Conservation (phyloP, 37 sponge, comb jelly and placozoan species). For the Cladorhizidae sp. region DNA sequence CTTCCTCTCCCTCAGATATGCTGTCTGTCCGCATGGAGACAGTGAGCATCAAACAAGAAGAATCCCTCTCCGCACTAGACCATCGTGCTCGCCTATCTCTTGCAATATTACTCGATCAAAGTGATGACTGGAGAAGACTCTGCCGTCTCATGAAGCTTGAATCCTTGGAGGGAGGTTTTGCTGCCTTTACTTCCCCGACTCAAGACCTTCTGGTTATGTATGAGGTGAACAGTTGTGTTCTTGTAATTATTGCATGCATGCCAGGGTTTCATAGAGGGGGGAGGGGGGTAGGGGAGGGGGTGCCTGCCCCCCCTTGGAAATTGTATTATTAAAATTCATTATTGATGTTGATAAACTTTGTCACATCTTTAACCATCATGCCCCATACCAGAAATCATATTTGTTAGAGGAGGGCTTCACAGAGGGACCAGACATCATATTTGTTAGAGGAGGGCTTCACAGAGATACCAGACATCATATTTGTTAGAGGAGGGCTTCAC, state of each 20-base stretch:
- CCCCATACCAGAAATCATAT: too few species aligned
- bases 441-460: too few species aligned
- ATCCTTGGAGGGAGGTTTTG: slow-evolving; percentile 37
- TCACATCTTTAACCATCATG: too few species aligned
- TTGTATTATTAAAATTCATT: too few species aligned
- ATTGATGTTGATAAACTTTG: too few species aligned
- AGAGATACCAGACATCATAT: too few species aligned
- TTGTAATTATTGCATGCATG: not conserved
- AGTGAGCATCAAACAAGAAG: slow-evolving; percentile 52
- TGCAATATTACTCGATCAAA: slow-evolving; percentile 62
- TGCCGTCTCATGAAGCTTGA: slow-evolving; percentile 35
- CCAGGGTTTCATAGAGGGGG: slow-evolving; percentile 4
- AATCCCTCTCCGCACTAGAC: slow-evolving; percentile 51
- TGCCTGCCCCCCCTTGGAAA: not conserved
- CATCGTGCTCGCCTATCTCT: slow-evolving; percentile 47
- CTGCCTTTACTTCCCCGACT: slow-evolving; percentile 65
- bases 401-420: too few species aligned
- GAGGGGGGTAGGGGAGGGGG: not conserved
- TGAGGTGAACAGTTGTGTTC: slow-evolving; percentile 56
- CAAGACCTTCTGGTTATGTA: slow-evolving; percentile 60
- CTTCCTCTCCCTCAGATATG: slow-evolving; percentile 18
- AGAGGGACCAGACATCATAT: too few species aligned
- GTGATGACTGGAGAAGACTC: slow-evolving; percentile 31
- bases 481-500: too few species aligned
- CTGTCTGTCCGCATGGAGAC: slow-evolving; percentile 37